phyloP scores from a whole-genome alignment of 2,888 invertebrate genomes.

The Eumacrocentrus americanus region DNA sequence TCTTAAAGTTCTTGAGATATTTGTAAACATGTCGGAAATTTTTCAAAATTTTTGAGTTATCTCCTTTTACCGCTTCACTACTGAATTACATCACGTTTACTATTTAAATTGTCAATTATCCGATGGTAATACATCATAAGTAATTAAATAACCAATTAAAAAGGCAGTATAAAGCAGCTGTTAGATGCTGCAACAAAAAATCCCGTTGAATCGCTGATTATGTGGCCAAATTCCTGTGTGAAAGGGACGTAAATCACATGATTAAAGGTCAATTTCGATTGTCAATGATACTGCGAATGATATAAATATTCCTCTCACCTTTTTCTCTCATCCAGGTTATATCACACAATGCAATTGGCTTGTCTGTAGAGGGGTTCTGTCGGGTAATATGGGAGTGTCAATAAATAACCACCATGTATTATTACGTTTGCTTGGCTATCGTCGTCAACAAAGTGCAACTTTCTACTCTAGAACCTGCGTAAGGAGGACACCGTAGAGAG shows the following conservation, averaged over 20 bases:
- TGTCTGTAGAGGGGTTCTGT: not conserved
- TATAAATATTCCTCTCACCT: not conserved
- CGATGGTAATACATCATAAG: not conserved
- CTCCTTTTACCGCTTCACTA: no score
- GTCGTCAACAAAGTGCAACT: not conserved
- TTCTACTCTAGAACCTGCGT: not conserved
- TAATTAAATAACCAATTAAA: not conserved
- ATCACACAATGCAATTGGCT: not conserved
- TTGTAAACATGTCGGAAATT: no score
- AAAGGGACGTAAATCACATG: no score
- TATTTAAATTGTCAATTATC: not conserved
- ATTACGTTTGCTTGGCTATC: not conserved
- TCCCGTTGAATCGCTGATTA: no score
- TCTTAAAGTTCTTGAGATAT: no score
- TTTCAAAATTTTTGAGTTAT: no score
- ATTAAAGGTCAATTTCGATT: not conserved
- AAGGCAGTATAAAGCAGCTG: no score
- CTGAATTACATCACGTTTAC: not conserved
- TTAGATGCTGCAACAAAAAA: no score
- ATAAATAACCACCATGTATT: not conserved
- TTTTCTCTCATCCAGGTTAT: not conserved
- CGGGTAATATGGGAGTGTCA: not conserved
- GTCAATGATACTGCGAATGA: not conserved
- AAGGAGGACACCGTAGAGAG: not conserved
- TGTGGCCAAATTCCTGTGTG: no score